phyloP scores from a whole-genome alignment of 2,797 vertebrate species.

The Lutra lutra region DNA sequence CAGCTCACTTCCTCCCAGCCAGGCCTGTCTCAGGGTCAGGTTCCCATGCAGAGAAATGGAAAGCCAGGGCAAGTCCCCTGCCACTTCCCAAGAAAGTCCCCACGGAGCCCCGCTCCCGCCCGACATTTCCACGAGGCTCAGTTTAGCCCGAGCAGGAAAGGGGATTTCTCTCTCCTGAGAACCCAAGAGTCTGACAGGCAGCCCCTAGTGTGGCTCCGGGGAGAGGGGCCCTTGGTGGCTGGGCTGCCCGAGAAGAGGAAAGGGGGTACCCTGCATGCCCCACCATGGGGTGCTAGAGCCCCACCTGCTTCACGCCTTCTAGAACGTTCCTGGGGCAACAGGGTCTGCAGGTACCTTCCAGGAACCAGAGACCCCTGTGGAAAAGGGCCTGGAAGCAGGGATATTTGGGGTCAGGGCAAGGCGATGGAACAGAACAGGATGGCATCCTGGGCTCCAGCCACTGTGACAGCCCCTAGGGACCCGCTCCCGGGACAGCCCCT shows the following conservation, averaged over 20 bases:
- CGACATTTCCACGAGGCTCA: neutral
- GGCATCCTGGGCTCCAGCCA: neutral
- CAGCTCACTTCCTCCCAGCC: slow-evolving; percentile 66
- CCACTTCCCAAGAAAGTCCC: slow-evolving; percentile 82
- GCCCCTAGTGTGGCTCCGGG: neutral
- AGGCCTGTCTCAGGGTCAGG: neutral
- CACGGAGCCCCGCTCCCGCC: slow-evolving; percentile 51
- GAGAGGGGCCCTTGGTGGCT: neutral
- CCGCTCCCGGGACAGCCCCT: neutral
- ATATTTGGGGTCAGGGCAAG: rapidly evolving
- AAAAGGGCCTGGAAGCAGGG: neutral
- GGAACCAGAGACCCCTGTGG: neutral
- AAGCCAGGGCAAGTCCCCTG: slow-evolving; percentile 75
- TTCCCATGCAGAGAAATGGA: neutral
- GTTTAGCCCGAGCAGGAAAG: neutral
- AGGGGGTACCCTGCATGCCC: neutral
- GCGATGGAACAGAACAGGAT: rapidly evolving
- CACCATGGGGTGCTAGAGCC: neutral
- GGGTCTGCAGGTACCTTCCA: neutral
- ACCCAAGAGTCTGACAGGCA: neutral
- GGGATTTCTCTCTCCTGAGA: slow-evolving; percentile 49
- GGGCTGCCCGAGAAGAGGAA: rapidly evolving
- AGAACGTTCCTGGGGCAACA: no score
- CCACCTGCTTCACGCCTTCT: neutral
- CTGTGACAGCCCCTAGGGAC: rapidly evolving